Conservation (phyloP, 2,888 invertebrate species). For the Helobdella robusta region DNA sequence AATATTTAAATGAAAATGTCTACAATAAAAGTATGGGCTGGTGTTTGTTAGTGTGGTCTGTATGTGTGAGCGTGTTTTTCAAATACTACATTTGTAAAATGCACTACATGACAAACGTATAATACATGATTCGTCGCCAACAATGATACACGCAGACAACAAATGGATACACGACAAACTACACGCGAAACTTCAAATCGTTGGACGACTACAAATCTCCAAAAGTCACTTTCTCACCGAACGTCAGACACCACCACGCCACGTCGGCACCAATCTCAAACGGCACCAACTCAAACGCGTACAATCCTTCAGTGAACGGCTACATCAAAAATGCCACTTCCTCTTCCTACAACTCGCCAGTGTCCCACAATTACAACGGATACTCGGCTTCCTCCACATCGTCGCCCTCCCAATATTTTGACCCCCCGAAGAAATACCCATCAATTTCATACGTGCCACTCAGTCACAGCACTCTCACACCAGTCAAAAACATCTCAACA, state of each 20-base stretch:
- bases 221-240: no score
- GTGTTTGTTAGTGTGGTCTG: no score
- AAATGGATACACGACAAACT: neutral
- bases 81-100: no score
- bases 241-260: no score
- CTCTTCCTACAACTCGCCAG: neutral
- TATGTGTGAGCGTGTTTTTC: no score
- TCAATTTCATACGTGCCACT: neutral
- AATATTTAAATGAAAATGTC: neutral
- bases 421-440: slow-evolving; percentile 5
- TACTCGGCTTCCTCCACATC: neutral
- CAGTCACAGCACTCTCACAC: neutral
- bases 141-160: no score
- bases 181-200: neutral
- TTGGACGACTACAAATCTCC: neutral
- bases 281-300: no score
- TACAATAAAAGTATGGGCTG: neutral
- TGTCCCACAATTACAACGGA: neutral
- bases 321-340: no score
- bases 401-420: neutral
- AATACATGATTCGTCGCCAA: no score
- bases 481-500: slow-evolving; percentile 11
- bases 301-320: no score
- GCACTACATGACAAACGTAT: no score
- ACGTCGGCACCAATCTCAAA: no score